Evolutionary conservation across 2,797 vertebrate genomes (phyloP).

Genomic region (Brachymystax lenok): DNA sequence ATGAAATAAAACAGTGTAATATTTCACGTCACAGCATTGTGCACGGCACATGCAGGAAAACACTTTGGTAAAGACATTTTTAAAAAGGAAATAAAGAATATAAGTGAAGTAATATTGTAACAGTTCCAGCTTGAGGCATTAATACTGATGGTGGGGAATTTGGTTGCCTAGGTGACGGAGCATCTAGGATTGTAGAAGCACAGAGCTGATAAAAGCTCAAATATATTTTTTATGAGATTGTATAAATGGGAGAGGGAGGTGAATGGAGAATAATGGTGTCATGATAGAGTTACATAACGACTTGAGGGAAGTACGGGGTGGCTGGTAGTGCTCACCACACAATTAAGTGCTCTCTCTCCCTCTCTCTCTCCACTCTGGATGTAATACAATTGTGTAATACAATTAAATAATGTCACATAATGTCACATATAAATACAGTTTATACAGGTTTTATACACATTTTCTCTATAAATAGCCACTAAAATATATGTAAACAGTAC

Average conservation of each 20-base stretch:
- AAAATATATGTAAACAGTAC: too few relatives aligned
- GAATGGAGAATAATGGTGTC: conserved; percentile 59
- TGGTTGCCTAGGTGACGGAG: conserved; percentile 81
- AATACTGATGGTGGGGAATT: conserved; percentile 69
- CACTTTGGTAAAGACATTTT: conserved; percentile 47
- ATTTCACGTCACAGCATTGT: conserved; percentile 11
- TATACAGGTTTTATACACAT: too few relatives aligned
- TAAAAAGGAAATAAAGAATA: conserved; percentile 56
- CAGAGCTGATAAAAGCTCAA: conserved; percentile 55
- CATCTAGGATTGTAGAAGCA: conserved; percentile 70
- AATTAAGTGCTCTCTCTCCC: background rate
- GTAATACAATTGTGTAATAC: too few relatives aligned
- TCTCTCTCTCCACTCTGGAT: background rate
- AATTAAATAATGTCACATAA: too few relatives aligned
- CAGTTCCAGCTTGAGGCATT: conserved; percentile 63
- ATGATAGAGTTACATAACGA: conserved; percentile 57
- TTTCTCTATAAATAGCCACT: too few relatives aligned
- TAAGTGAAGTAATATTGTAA: conserved; percentile 67
- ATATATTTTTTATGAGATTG: conserved; percentile 78
- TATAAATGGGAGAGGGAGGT: conserved; percentile 67
- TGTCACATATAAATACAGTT: too few relatives aligned
- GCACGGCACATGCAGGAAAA: conserved; percentile 38
- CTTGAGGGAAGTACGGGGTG: background rate
- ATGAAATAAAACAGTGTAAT: conserved; percentile 31
- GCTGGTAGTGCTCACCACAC: background rate